A percentile compares a stretch with the other conserved stretches of the same genome.
These are phyloP conservation scores for Anolis carolinensis DNA, from an alignment of 2,113 vertebrate genomes.

Conservation along the genomic window DNA sequence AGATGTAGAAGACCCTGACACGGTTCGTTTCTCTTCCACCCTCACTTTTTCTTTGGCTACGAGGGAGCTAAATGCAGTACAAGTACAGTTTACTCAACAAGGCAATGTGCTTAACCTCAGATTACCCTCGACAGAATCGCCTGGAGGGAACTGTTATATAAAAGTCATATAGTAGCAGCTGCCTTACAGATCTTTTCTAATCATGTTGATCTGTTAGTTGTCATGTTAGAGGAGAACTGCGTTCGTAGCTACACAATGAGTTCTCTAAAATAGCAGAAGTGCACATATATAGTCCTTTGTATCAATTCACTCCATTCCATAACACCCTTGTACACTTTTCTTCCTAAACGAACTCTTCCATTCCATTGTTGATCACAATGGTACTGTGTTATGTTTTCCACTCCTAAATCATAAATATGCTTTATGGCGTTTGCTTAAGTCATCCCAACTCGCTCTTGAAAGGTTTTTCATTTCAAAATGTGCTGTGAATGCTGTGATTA, in stretches of 20 bases:
- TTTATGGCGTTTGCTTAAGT: slow-evolving; percentile 46
- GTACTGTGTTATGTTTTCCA: slow-evolving; percentile 24
- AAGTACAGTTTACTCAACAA: slow-evolving; percentile 19
- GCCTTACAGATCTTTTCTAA: slow-evolving; percentile 28
- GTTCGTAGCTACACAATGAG: background rate
- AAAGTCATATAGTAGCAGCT: background rate
- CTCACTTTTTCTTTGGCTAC: background rate
- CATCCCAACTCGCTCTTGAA: slow-evolving; percentile 25
- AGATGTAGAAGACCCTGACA: background rate
- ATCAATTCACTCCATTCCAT: background rate
- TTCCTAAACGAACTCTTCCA: slow-evolving; percentile 34
- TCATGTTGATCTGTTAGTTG: slow-evolving; percentile 21
- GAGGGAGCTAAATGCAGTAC: background rate
- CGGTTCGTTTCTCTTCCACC: background rate
- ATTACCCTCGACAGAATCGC: slow-evolving; percentile 24
- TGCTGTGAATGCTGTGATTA: slow-evolving; percentile 44
- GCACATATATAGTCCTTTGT: background rate
- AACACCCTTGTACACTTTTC: background rate
- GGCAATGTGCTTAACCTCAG: background rate
- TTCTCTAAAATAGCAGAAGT: background rate
- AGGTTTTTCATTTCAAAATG: slow-evolving; percentile 54
- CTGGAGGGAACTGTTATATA: slow-evolving; percentile 1
- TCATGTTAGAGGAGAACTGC: background rate
- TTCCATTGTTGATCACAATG: background rate
- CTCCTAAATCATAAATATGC: slow-evolving; percentile 34